Percentiles rank a stretch among this genome's conserved stretches.
Conservation (phyloP, 2,113 vertebrate genomes). For the Sus scrofa region DNA sequence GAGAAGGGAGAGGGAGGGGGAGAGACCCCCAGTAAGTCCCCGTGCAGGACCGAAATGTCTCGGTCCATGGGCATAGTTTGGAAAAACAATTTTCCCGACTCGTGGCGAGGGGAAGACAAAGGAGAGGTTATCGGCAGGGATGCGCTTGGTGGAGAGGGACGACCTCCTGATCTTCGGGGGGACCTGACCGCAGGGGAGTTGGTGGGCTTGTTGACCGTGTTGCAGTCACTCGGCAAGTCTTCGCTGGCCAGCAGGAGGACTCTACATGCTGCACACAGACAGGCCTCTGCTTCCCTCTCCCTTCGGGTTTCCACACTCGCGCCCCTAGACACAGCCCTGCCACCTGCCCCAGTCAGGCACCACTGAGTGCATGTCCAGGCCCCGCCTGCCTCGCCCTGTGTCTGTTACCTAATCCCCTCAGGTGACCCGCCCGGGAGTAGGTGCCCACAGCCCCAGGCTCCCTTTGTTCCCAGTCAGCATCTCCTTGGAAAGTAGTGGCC, state of each 20-base stretch:
- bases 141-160: too few relatives aligned
- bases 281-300: not conserved
- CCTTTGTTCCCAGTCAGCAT: not conserved
- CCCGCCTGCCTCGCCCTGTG: not conserved
- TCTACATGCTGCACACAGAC: not conserved
- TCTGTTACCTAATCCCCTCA: not conserved
- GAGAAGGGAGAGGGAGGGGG: too few relatives aligned
- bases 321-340: fast-evolving
- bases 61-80: too few relatives aligned
- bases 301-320: not conserved
- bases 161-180: too few relatives aligned
- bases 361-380: not conserved
- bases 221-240: too few relatives aligned
- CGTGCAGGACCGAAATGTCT: too few relatives aligned
- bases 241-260: not conserved
- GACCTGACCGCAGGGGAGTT: too few relatives aligned
- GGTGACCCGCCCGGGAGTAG: not conserved
- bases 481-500: not conserved
- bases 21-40: too few relatives aligned
- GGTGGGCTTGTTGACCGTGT: too few relatives aligned
- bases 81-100: too few relatives aligned
- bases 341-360: not conserved
- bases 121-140: too few relatives aligned
- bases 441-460: not conserved
- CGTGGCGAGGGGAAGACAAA: too few relatives aligned